A percentile compares a stretch with the other conserved stretches of the same genome.
Evolutionary conservation across 2,797 vertebrate species (phyloP).

Genomic region (Mormyrops attenuatus): DNA sequence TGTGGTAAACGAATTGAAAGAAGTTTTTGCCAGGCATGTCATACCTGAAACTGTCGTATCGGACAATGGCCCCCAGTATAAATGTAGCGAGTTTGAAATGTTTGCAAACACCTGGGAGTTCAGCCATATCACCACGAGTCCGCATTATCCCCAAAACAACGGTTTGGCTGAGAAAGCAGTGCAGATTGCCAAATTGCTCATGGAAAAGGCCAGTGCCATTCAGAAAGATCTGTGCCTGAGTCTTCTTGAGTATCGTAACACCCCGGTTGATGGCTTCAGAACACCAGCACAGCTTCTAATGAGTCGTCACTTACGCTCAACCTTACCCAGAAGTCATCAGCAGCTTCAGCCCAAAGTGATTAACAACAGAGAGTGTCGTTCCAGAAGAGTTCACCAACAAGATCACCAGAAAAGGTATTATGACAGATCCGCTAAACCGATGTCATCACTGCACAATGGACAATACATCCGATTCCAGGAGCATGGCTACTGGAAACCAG

Average conservation of each 20-base stretch:
- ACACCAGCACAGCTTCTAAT: conserved; percentile 22
- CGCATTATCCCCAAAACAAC: conserved; percentile 13
- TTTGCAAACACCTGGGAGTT: conserved; percentile 20
- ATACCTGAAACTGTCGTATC: conserved; percentile 21
- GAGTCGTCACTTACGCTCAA: background rate
- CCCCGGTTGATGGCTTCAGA: background rate
- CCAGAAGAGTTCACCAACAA: background rate
- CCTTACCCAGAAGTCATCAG: background rate
- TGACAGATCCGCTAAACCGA: conserved; percentile 17
- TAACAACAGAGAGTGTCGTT: background rate
- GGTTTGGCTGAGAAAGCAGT: background rate
- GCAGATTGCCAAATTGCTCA: background rate
- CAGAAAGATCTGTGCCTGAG: background rate
- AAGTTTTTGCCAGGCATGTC: background rate
- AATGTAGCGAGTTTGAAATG: background rate
- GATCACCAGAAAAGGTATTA: conserved; percentile 18
- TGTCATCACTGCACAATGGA: conserved; percentile 11
- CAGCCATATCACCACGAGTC: background rate
- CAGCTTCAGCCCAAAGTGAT: conserved; percentile 8
- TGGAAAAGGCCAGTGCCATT: background rate
- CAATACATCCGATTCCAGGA: conserved; percentile 1
- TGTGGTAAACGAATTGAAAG: conserved; percentile 29
- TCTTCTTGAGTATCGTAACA: conserved; percentile 20
- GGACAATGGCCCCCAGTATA: conserved; percentile 9
- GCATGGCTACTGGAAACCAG: conserved; percentile 32